Conservation (phyloP, 2,797 vertebrate genomes). For the Pangasius krempfi region DNA sequence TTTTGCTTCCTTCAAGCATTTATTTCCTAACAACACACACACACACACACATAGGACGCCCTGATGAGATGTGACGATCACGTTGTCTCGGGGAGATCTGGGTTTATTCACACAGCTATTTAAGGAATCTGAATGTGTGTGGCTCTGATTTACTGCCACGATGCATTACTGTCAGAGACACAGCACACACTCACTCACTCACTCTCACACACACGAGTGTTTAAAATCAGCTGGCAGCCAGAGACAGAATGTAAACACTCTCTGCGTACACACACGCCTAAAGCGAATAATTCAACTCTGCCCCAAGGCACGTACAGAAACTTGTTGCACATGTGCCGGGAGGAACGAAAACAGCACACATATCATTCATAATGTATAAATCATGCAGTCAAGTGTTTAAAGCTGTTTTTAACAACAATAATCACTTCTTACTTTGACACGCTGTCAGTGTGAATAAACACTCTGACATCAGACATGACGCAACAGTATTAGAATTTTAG, state of each 20-base stretch:
- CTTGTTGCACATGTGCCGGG: neutral
- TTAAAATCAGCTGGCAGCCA: neutral
- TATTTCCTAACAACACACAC: conserved; percentile 2
- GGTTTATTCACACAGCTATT: conserved; percentile 60
- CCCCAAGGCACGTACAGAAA: neutral
- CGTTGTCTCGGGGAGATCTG: conserved; percentile 2
- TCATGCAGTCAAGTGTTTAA: neutral
- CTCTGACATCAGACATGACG: neutral
- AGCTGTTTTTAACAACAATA: neutral
- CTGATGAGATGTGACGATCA: conserved; percentile 20
- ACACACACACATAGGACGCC: neutral
- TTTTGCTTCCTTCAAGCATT: neutral
- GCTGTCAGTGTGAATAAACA: neutral
- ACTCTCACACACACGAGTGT: neutral
- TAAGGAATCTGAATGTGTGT: conserved; percentile 61
- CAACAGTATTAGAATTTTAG: neutral
- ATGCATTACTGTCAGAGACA: conserved; percentile 60
- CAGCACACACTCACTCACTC: conserved; percentile 18
- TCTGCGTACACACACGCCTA: neutral
- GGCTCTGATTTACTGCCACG: conserved; percentile 65
- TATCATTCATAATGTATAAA: neutral
- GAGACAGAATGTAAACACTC: neutral
- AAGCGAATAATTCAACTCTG: neutral
- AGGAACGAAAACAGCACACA: neutral
- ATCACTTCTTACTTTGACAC: neutral